These are phyloP conservation scores for Cyprinodon variegatus DNA, from an alignment of 2,113 vertebrate genomes.

Conservation along the genomic window DNA sequence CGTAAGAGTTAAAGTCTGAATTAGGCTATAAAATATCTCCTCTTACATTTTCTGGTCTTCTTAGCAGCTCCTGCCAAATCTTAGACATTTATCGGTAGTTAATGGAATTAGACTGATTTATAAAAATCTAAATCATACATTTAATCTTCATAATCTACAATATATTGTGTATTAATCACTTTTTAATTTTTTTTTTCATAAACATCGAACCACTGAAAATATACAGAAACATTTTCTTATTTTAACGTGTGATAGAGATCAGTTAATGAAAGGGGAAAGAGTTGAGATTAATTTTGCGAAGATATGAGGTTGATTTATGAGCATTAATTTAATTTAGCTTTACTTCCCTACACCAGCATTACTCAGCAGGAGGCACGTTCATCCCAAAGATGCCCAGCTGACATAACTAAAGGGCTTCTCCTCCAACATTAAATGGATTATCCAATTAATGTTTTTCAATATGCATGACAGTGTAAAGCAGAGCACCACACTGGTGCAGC, in stretches of 20 bases:
- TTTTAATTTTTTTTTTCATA: no score
- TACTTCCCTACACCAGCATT: background rate
- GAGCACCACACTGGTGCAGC: constrained; percentile 3
- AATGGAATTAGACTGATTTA: no score
- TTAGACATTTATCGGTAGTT: no score
- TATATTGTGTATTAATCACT: no score
- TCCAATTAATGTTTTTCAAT: constrained; percentile 46
- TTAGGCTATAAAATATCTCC: no score
- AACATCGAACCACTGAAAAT: no score
- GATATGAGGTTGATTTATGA: background rate
- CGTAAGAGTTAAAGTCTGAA: no score
- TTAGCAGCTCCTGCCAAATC: no score
- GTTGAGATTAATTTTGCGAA: background rate
- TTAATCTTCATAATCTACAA: no score
- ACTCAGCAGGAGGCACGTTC: background rate
- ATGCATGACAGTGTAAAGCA: constrained; percentile 8
- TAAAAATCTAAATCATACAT: no score
- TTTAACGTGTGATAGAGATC: background rate
- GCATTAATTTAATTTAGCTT: background rate
- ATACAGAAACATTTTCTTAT: background rate
- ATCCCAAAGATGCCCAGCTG: constrained; percentile 7
- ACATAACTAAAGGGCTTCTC: constrained; percentile 9
- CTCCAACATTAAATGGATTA: constrained; percentile 44
- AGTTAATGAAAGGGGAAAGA: background rate
- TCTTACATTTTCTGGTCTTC: no score